phyloP scores from a whole-genome alignment of 64 coral and sea anemone genomes.

The Stichodactyla mertensii region DNA sequence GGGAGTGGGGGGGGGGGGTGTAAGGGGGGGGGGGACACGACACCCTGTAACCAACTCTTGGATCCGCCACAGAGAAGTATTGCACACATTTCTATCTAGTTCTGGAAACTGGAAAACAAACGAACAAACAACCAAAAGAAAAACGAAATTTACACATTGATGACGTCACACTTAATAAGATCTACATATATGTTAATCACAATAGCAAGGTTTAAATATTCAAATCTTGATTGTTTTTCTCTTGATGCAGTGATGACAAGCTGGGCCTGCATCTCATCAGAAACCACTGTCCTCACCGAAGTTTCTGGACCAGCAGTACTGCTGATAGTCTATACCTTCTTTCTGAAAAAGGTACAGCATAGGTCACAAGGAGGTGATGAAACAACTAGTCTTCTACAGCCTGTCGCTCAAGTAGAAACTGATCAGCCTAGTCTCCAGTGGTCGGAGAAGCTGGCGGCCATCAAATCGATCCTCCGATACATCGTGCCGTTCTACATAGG shows the following conservation, averaged over 20 bases:
- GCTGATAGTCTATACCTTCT: slow-evolving; percentile 34
- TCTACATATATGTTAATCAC: too few species aligned
- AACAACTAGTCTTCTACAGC: not conserved
- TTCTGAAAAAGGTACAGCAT: slow-evolving; percentile 47
- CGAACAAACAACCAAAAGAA: too few species aligned
- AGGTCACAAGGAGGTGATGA: not conserved
- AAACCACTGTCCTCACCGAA: slow-evolving; percentile 35
- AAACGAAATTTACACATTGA: too few species aligned
- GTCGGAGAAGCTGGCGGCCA: slow-evolving; percentile 31
- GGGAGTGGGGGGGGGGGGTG: too few species aligned
- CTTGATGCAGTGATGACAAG: slow-evolving; percentile 53
- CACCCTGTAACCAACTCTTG: too few species aligned
- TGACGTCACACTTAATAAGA: too few species aligned
- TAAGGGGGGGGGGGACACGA: too few species aligned
- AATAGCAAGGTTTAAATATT: too few species aligned
- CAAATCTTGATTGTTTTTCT: too few species aligned
- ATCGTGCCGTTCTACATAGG: slow-evolving; percentile 46
- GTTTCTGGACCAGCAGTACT: slow-evolving; percentile 32
- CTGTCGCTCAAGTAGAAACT: not conserved
- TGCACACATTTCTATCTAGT: too few species aligned
- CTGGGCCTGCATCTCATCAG: slow-evolving; percentile 65
- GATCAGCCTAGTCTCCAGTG: slow-evolving; percentile 1
- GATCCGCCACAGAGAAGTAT: too few species aligned
- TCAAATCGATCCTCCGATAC: slow-evolving; percentile 31
- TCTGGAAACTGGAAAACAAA: too few species aligned